Evolutionary conservation across 2,888 invertebrate genomes (phyloP), one percentile per base, ranked within the genome.

Genomic region (Brachycybe producta): DNA sequence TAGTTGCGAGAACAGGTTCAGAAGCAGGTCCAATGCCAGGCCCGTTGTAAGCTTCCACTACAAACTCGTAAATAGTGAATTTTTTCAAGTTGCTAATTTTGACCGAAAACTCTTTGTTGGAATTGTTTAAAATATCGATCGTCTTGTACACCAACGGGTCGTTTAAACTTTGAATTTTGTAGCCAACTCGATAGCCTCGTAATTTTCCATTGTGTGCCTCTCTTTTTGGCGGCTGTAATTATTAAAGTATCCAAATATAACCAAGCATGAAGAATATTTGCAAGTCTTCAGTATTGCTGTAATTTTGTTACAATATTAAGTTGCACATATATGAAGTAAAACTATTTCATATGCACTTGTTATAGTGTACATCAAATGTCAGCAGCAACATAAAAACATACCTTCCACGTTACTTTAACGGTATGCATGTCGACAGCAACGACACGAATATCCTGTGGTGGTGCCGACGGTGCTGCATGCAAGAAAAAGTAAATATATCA

Each of bases 131-230:
- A 17, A 52, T 48, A 23, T 61, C 59, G 7, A 62, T 28, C 21
- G 30, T 21, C 34, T 41, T 49, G 19, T 40, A 41, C 19, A 27
- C 38, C 19, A 23, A 49, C 7, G 40, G 0, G 62, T 60, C 23
- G 56, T 59, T 46, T 5, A 36, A 23, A 26, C 42, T 56, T 48
- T 66, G 64, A n/a, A 62, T 62, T 51, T 63, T 64, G 56, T 68
- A 69, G 2, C 67, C 68, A 23, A 70, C 63, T 55, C 66, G 67
- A 56, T 69, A 70, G 3, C 69, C 68, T 26, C 61, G 60, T 15
- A 68, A 62, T 15, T 62, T 56, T 3, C 68, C 68, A 54, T 70
- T 68, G 38, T 59, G 59, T 41, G 63, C 51, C 13, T 62, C 61
- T 3, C 57, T 45, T 1, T 57, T 56, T 15, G 68, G 67, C 2